phyloP scores from a whole-genome alignment of 2,797 vertebrate genomes.

The Atherinosoma microstoma region DNA sequence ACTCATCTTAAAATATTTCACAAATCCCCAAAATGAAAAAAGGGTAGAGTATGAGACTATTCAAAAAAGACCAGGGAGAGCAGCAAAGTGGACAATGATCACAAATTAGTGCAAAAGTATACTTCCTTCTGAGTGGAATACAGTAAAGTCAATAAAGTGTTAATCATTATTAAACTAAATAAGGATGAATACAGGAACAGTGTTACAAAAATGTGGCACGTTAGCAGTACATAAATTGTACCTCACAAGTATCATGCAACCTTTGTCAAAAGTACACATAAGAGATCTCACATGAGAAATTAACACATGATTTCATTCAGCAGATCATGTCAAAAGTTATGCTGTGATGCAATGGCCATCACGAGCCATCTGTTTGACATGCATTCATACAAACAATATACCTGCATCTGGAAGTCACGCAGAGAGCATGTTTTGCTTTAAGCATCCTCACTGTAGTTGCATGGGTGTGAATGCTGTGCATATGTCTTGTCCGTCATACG shows the following conservation, averaged over 20 bases:
- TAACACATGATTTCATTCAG: slow-evolving; percentile 30
- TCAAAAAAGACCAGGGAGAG: slow-evolving; percentile 6
- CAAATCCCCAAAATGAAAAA: slow-evolving; percentile 3
- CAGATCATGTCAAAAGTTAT: slow-evolving; percentile 18
- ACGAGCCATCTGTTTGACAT: slow-evolving; percentile 25
- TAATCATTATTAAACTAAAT: background rate
- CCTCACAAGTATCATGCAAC: slow-evolving; percentile 23
- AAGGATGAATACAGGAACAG: slow-evolving; percentile 41
- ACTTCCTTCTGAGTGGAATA: slow-evolving; percentile 4
- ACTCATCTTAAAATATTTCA: slow-evolving; percentile 8
- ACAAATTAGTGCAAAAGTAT: slow-evolving; percentile 48
- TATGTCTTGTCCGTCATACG: slow-evolving; percentile 33
- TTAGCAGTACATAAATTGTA: slow-evolving; percentile 29
- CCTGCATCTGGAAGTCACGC: slow-evolving; percentile 37
- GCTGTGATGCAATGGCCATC: slow-evolving; percentile 39
- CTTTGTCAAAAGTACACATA: slow-evolving; percentile 33
- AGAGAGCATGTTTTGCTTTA: slow-evolving; percentile 31
- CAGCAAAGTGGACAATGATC: slow-evolving; percentile 11
- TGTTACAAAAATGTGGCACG: slow-evolving; percentile 29
- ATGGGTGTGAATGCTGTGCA: slow-evolving; percentile 44
- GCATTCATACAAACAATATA: slow-evolving; percentile 10
- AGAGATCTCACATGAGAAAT: slow-evolving; percentile 30
- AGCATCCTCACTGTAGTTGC: slow-evolving; percentile 29
- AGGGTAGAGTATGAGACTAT: slow-evolving; percentile 12
- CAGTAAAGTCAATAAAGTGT: background rate